A percentile compares a stretch with the other conserved stretches of the same genome.
Conservation (phyloP, 2,888 invertebrate species). For the Macrostomum cliftonense region DNA sequence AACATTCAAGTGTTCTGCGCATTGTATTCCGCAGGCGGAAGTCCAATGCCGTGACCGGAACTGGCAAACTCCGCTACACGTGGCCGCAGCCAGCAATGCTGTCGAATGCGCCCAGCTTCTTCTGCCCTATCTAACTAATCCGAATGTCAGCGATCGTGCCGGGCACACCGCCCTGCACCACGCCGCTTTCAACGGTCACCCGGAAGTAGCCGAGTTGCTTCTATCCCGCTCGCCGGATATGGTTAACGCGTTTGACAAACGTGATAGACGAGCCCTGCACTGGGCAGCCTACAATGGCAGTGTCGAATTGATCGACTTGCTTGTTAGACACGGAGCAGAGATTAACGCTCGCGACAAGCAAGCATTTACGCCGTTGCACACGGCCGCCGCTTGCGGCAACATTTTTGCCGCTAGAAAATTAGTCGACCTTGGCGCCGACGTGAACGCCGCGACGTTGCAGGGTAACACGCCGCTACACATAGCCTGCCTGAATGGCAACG, state of each 20-base stretch:
- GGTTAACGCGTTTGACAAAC: slow-evolving; percentile 48
- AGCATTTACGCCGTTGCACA: slow-evolving; percentile 27
- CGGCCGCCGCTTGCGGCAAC: slow-evolving; percentile 4
- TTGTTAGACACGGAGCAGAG: slow-evolving; percentile 35
- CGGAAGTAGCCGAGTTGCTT: slow-evolving; percentile 43
- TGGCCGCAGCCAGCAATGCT: slow-evolving; percentile 47
- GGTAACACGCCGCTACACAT: slow-evolving; percentile 42
- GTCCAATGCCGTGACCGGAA: slow-evolving; percentile 41
- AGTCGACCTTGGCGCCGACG: slow-evolving; percentile 8
- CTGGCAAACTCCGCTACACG: slow-evolving; percentile 47
- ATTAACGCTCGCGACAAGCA: slow-evolving; percentile 38
- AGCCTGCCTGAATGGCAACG: slow-evolving; percentile 47
- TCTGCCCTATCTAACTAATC: slow-evolving; percentile 40
- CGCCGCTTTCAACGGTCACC: slow-evolving; percentile 47
- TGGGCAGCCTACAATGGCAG: slow-evolving; percentile 48
- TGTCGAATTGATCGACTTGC: slow-evolving; percentile 23
- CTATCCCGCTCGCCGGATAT: slow-evolving; percentile 42
- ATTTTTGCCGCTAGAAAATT: not conserved
- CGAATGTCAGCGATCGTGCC: slow-evolving; percentile 43
- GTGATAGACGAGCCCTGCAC: slow-evolving; percentile 46
- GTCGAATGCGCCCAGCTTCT: slow-evolving; percentile 43
- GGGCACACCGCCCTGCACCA: slow-evolving; percentile 49
- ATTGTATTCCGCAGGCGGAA: slow-evolving; percentile 21
- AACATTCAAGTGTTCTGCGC: too few species aligned
- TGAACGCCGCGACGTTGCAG: slow-evolving; percentile 5